These are phyloP conservation scores for Gasterosteus nipponicus DNA, from an alignment of 2,113 vertebrate species.

Conservation along the genomic window DNA sequence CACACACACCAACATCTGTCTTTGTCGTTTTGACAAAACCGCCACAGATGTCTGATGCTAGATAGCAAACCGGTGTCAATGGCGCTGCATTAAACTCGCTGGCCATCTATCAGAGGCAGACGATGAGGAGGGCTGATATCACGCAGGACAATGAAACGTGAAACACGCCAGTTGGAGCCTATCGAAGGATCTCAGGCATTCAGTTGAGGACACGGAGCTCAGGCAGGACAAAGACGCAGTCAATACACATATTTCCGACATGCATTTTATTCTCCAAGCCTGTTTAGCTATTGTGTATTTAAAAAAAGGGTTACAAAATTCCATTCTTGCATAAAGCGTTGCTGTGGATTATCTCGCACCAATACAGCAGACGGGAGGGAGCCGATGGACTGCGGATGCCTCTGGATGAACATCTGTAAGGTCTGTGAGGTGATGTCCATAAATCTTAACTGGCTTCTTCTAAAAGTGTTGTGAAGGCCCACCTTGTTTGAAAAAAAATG, in stretches of 20 bases:
- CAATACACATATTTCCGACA: conserved; percentile 34
- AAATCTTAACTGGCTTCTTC: not conserved
- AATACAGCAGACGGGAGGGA: conserved; percentile 8
- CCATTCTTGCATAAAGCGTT: not conserved
- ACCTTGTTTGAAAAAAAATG: not conserved
- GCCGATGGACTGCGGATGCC: not conserved
- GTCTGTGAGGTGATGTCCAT: no score
- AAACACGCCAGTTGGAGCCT: conserved; percentile 1
- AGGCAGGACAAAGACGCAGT: conserved; percentile 38
- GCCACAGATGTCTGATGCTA: conserved; percentile 22
- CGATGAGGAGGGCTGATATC: conserved; percentile 24
- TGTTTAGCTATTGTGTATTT: conserved; percentile 37
- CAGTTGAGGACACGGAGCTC: conserved; percentile 36
- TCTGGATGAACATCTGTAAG: not conserved
- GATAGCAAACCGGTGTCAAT: conserved; percentile 21
- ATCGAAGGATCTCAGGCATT: conserved; percentile 31
- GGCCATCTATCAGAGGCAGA: conserved; percentile 24
- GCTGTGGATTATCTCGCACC: not conserved
- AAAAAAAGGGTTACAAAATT: conserved; percentile 34
- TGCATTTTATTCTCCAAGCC: conserved; percentile 25
- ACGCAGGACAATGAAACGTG: conserved; percentile 28
- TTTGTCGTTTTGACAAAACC: conserved; percentile 30
- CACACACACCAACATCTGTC: conserved; percentile 1
- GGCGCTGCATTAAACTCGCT: conserved; percentile 7
- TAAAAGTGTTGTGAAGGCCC: not conserved